A percentile compares a stretch with the other conserved stretches of the same genome.
phyloP scores from a whole-genome alignment of 2,888 invertebrate genomes.

The Lordiphosa andalusiaca region DNA sequence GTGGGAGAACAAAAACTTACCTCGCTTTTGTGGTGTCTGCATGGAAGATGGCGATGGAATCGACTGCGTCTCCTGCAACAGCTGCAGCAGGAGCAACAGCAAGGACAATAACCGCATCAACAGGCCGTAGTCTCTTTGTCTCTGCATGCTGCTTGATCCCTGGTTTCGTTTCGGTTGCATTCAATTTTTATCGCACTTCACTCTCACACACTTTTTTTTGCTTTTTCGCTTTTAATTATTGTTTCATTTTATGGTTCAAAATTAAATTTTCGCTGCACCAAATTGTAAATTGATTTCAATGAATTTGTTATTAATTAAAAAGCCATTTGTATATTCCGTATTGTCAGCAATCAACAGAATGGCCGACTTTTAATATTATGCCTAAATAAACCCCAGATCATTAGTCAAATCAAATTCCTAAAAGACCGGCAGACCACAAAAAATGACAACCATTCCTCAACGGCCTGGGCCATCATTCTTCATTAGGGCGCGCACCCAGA shows the following conservation, averaged over 20 bases:
- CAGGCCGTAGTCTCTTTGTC: constrained; percentile 36
- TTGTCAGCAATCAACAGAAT: constrained; percentile 11
- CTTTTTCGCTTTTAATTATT: constrained; percentile 10
- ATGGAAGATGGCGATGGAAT: constrained; percentile 79
- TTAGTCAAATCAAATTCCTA: constrained; percentile 41
- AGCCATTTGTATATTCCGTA: constrained; percentile 20
- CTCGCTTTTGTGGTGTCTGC: constrained; percentile 80
- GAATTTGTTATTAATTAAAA: constrained; percentile 40
- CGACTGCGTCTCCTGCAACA: constrained; percentile 70
- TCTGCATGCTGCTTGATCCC: constrained; percentile 36
- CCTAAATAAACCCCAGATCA: constrained; percentile 27
- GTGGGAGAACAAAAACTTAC: constrained; percentile 53
- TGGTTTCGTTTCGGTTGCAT: constrained; percentile 47
- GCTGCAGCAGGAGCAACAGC: constrained; percentile 69
- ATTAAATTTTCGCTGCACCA: constrained; percentile 9
- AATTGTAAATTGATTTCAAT: constrained; percentile 5
- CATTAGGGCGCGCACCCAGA: constrained; percentile 46
- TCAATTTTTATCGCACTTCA: constrained; percentile 21
- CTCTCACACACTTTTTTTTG: constrained; percentile 16
- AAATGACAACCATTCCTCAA: constrained; percentile 29
- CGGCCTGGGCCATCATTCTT: constrained; percentile 55
- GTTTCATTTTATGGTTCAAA: constrained; percentile 20
- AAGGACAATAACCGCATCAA: constrained; percentile 65
- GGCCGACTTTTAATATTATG: constrained; percentile 35
- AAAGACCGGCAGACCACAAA: constrained; percentile 2